These are phyloP conservation scores for Anseranas semipalmata DNA, from an alignment of 2,113 vertebrate species.

Conservation along the genomic window DNA sequence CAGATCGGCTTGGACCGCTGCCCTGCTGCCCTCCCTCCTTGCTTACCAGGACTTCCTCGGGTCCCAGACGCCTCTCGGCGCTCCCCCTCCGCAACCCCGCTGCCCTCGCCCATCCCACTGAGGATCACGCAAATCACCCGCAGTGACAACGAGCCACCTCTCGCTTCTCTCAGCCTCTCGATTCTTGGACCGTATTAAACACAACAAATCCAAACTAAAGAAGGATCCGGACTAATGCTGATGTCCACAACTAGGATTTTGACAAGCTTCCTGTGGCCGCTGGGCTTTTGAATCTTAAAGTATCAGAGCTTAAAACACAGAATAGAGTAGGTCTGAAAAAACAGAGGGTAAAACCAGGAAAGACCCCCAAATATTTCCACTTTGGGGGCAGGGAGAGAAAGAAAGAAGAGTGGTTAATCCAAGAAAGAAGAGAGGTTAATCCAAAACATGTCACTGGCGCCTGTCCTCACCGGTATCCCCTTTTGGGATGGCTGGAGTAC, in stretches of 20 bases:
- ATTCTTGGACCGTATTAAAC: too few relatives aligned
- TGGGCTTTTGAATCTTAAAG: neutral
- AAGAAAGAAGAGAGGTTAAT: too few relatives aligned
- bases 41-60: neutral
- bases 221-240: too few relatives aligned
- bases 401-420: neutral
- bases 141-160: neutral
- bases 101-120: fast-evolving
- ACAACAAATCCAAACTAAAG: too few relatives aligned
- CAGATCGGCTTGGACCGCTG: neutral
- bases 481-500: too few relatives aligned
- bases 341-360: neutral
- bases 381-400: neutral
- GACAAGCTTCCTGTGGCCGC: neutral
- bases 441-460: too few relatives aligned
- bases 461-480: neutral
- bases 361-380: neutral
- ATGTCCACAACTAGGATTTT: neutral
- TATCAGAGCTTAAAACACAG: neutral
- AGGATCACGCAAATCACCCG: neutral
- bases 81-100: fast-evolving
- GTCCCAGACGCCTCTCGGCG: neutral
- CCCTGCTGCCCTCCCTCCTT: neutral
- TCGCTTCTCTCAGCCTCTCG: too few relatives aligned
- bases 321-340: neutral